Conservation (phyloP, 2,888 invertebrate species). For the Drosophila stalkeri region DNA sequence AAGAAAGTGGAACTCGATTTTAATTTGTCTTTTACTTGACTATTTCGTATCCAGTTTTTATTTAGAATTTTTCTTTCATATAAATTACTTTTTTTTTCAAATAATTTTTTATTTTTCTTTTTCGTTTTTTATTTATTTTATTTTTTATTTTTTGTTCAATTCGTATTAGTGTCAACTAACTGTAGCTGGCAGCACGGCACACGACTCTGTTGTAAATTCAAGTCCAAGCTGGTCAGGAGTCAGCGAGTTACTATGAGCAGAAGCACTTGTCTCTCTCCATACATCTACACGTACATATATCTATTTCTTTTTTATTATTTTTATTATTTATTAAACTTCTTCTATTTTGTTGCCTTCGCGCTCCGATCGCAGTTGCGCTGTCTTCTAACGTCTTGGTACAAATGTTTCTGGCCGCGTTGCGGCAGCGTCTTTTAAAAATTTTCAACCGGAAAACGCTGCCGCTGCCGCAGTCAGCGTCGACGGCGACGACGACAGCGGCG, state of each 20-base stretch:
- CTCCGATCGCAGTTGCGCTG: slow-evolving; percentile 65
- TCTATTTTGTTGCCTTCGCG: slow-evolving; percentile 11
- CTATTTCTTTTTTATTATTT: slow-evolving; percentile 23
- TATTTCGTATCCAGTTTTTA: slow-evolving; percentile 25
- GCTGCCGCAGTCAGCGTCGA: slow-evolving; percentile 22
- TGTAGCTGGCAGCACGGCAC: slow-evolving; percentile 66
- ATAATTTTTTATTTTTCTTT: slow-evolving; percentile 7
- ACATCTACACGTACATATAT: neutral
- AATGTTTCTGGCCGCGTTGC: slow-evolving; percentile 84
- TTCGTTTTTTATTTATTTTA: slow-evolving; percentile 19
- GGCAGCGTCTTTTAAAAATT: slow-evolving; percentile 86
- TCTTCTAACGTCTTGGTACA: slow-evolving; percentile 85
- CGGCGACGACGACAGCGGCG: slow-evolving; percentile 2
- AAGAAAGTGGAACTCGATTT: slow-evolving; percentile 30
- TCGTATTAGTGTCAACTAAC: slow-evolving; percentile 82
- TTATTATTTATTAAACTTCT: slow-evolving; percentile 15
- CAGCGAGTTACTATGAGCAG: slow-evolving; percentile 21
- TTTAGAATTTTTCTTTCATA: slow-evolving; percentile 7
- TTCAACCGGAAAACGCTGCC: slow-evolving; percentile 73
- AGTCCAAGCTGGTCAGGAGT: slow-evolving; percentile 39
- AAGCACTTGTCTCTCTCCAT: slow-evolving; percentile 22
- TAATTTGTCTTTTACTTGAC: slow-evolving; percentile 25
- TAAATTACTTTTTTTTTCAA: slow-evolving; percentile 28
- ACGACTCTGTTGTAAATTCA: slow-evolving; percentile 17
- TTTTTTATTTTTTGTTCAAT: slow-evolving; percentile 38